phyloP scores from a whole-genome alignment of 1,140 invertebrate genomes.

The Ceratitis capitata region DNA sequence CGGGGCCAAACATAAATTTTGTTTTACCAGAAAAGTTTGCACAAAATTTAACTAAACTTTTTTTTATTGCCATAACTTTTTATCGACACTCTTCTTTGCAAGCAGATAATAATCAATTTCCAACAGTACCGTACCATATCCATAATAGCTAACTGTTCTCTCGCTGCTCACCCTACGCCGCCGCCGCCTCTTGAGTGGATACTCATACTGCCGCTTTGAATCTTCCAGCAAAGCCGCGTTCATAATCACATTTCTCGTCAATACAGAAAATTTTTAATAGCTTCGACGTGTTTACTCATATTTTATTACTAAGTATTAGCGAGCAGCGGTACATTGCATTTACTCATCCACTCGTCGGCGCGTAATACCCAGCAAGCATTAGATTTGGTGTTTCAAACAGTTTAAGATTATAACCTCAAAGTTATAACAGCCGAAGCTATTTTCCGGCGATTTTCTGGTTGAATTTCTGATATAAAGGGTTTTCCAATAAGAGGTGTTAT shows the following conservation, averaged over 20 bases:
- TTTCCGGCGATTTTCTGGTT: no score
- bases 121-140: neutral
- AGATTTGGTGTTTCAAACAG: no score
- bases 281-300: constrained; percentile 35
- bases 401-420: no score
- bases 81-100: constrained; percentile 20
- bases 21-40: constrained; percentile 11
- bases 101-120: constrained; percentile 36
- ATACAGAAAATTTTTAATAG: constrained; percentile 36
- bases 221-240: constrained; percentile 17
- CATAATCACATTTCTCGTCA: constrained; percentile 33
- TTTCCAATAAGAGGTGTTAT: no score
- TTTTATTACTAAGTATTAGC: constrained; percentile 2
- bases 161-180: neutral
- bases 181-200: neutral
- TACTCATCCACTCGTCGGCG: neutral
- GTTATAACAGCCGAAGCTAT: no score
- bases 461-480: no score
- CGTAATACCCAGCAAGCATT: neutral
- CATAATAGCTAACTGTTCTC: neutral
- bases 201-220: neutral
- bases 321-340: constrained; percentile 29
- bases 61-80: constrained; percentile 35
- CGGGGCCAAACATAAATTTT: neutral
- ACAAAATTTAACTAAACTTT: constrained; percentile 33